Conservation (phyloP, 2,797 vertebrate genomes). For the Sebastes trivittatus region DNA sequence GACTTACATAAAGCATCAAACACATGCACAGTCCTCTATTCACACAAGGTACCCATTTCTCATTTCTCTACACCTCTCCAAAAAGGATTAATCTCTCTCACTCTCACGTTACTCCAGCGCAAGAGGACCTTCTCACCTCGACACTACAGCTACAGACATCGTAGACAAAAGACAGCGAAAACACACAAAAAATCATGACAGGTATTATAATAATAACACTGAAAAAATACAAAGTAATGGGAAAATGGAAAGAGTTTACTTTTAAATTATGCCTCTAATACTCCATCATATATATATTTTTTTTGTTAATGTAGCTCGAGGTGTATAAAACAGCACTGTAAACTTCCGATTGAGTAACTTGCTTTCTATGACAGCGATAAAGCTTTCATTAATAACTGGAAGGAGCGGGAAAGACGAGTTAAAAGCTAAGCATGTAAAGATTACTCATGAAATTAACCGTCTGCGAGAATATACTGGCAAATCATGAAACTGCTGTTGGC, state of each 20-base stretch:
- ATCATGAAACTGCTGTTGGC: conserved; percentile 65
- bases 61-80: conserved; percentile 44
- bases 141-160: conserved; percentile 68
- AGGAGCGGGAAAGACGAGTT: conserved; percentile 54
- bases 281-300: conserved; percentile 70
- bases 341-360: conserved; percentile 66
- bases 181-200: conserved; percentile 64
- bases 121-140: conserved; percentile 69
- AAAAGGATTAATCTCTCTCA: conserved; percentile 53
- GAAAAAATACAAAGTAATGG: conserved; percentile 71
- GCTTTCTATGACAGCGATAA: conserved; percentile 69
- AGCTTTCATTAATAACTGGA: conserved; percentile 68
- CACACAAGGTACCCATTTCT: conserved; percentile 69
- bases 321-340: conserved; percentile 81
- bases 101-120: conserved; percentile 78
- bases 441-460: conserved; percentile 50
- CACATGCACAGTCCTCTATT: conserved; percentile 88
- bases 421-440: conserved; percentile 64
- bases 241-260: conserved; percentile 72
- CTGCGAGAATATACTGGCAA: conserved; percentile 54
- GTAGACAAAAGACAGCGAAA: conserved; percentile 64
- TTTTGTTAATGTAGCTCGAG: conserved; percentile 74
- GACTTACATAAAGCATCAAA: conserved; percentile 90
- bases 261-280: conserved; percentile 85
- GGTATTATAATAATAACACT: conserved; percentile 69